Conservation (phyloP, 1,140 invertebrate species). For the Drosophila grimshawi region DNA sequence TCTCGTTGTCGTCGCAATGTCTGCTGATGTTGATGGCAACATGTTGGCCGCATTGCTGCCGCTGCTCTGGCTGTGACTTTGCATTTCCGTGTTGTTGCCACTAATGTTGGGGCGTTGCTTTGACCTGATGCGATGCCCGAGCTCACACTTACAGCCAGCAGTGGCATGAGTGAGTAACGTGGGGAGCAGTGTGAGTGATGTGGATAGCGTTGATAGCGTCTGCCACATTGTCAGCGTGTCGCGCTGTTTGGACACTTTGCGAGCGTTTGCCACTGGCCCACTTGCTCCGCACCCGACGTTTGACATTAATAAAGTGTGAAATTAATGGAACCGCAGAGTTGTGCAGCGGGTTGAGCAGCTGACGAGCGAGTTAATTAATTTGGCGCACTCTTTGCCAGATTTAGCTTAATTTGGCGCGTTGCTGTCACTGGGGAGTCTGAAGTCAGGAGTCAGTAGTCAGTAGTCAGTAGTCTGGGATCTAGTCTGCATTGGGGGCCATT, state of each 20-base stretch:
- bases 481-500: slow-evolving; percentile 1
- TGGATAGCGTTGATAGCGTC: slow-evolving; percentile 68
- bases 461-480: not conserved
- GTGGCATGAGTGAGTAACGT: slow-evolving; percentile 29
- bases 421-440: not conserved
- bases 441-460: no score
- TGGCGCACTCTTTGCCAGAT: slow-evolving; percentile 37
- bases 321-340: slow-evolving; percentile 55
- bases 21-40: slow-evolving; percentile 63
- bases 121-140: slow-evolving; percentile 38
- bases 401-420: slow-evolving; percentile 28
- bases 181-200: slow-evolving; percentile 60
- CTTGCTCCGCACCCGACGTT: slow-evolving; percentile 16
- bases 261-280: slow-evolving; percentile 16
- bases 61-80: slow-evolving; percentile 46
- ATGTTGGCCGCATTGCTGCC: slow-evolving; percentile 47
- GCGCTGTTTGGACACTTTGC: slow-evolving; percentile 48
- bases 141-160: slow-evolving; percentile 43
- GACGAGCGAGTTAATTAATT: slow-evolving; percentile 41
- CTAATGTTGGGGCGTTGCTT: slow-evolving; percentile 40
- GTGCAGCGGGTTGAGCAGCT: slow-evolving; percentile 6
- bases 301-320: slow-evolving; percentile 80
- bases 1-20: slow-evolving; percentile 26
- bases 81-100: slow-evolving; percentile 69
- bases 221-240: slow-evolving; percentile 73